Evolutionary conservation across 2,113 vertebrate species (phyloP), one percentile per base, ranked within the genome.

Genomic region (Tachuris rubrigastra): DNA sequence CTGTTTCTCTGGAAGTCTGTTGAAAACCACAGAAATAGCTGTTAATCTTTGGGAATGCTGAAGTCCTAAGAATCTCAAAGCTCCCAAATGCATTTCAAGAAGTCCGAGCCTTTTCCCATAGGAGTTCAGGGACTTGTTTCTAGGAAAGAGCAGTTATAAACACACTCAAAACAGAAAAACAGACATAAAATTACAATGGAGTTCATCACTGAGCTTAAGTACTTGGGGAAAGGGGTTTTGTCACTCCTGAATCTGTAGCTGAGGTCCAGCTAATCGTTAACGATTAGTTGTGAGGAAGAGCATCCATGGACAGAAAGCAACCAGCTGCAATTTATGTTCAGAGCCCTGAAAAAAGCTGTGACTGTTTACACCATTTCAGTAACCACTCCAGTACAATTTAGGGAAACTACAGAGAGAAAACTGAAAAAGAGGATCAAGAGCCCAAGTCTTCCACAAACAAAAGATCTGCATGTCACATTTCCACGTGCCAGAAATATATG

Each of bases 1-100:
- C 68, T 80, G 31, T 77, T 96, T 27, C 74, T 87, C 85, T 93
- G 78, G 67, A 95, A 69, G 12, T 66, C 90, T 53, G 47, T 50
- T 89, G 77, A 84, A 96, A 96, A 92, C 86, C 94, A 92, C 94
- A 95, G 56, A 77, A 92, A 92, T 8, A 78, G 47, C 27, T 3
- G 0, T 77, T 89, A 93, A 78, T 87, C 69, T 92, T 86, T 60
- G 77, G 60, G 47, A 95, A 86, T 87, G 56, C 24, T 93, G 72
- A 74, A 93, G 33, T 72, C 73, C 78, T 65, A 59, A 84, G 84
- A 37, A 68, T 52, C 60, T 92, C 68, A 75, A 72, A 82, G 44
- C 33, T 91, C 93, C 23, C 69, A 89, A 71, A 85, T 46, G 24
- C 55, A 80, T 89, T 96, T 95, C 60, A 89, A 78, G 56, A 75